phyloP scores from a whole-genome alignment of 2,797 vertebrate genomes.

The Zalophus californianus region DNA sequence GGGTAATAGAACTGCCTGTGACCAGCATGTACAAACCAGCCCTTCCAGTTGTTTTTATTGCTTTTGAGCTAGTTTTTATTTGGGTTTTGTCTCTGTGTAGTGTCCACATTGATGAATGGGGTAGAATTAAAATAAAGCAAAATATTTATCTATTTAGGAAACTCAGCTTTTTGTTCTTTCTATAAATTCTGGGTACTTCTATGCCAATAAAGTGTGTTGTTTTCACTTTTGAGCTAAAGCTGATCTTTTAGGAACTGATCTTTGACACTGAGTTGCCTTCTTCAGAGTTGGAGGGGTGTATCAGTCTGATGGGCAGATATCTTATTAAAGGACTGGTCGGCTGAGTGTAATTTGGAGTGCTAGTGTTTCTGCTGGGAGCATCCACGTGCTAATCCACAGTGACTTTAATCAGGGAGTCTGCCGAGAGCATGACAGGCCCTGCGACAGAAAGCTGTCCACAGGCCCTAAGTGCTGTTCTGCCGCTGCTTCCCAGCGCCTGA shows the following conservation, averaged over 20 bases:
- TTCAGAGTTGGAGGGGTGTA: neutral
- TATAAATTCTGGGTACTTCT: neutral
- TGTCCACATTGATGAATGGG: neutral
- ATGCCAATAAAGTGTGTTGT: neutral
- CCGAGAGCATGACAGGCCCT: neutral
- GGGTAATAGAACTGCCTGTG: neutral
- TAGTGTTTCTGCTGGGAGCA: neutral
- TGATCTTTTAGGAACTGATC: neutral
- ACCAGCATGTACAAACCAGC: neutral
- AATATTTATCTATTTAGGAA: neutral
- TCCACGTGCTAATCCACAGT: neutral
- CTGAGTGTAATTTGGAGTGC: no score
- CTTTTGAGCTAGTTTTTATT: neutral
- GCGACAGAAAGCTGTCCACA: rapidly evolving
- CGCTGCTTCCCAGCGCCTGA: rapidly evolving
- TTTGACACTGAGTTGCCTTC: neutral
- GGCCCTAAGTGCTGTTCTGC: neutral
- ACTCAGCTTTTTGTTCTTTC: neutral
- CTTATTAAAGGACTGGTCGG: neutral
- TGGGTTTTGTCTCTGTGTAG: neutral
- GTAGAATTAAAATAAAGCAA: neutral
- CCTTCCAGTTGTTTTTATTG: neutral
- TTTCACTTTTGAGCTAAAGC: neutral
- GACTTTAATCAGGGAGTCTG: neutral
- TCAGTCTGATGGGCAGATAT: neutral